Conservation (phyloP, 2,797 vertebrate species). For the Coracias cyanogaster region DNA sequence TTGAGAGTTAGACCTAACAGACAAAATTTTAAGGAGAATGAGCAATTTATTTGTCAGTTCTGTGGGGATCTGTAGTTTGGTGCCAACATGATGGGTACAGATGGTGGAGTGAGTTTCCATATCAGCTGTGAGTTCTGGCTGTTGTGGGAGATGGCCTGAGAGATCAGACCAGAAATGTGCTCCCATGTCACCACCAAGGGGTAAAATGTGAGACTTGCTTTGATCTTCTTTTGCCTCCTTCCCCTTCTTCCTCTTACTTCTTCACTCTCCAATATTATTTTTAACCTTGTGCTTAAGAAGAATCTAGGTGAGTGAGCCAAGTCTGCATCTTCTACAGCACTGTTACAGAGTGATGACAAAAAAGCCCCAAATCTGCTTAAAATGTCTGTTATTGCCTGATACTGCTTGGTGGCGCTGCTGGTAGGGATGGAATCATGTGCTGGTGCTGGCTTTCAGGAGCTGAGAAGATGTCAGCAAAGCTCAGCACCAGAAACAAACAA, state of each 20-base stretch:
- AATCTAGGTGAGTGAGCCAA: neutral
- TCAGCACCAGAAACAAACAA: neutral
- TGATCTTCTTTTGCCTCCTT: neutral
- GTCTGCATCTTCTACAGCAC: neutral
- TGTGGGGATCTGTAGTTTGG: neutral
- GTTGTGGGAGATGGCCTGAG: neutral
- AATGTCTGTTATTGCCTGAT: neutral
- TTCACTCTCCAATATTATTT: neutral
- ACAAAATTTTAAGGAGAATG: neutral
- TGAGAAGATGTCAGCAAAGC: neutral
- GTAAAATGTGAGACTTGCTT: neutral
- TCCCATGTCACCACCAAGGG: rapidly evolving
- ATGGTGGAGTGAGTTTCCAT: neutral
- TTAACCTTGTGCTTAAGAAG: neutral
- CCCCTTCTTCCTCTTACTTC: neutral
- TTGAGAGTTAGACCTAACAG: no score
- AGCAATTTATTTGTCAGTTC: neutral
- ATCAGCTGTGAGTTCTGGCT: neutral
- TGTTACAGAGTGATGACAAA: neutral
- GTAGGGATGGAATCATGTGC: neutral
- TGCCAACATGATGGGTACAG: rapidly evolving
- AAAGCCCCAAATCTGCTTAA: neutral
- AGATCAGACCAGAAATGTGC: neutral
- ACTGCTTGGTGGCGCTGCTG: neutral
- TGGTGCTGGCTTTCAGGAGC: neutral